phyloP scores from a whole-genome alignment of 2,113 vertebrate genomes.

The Sander vitreus region DNA sequence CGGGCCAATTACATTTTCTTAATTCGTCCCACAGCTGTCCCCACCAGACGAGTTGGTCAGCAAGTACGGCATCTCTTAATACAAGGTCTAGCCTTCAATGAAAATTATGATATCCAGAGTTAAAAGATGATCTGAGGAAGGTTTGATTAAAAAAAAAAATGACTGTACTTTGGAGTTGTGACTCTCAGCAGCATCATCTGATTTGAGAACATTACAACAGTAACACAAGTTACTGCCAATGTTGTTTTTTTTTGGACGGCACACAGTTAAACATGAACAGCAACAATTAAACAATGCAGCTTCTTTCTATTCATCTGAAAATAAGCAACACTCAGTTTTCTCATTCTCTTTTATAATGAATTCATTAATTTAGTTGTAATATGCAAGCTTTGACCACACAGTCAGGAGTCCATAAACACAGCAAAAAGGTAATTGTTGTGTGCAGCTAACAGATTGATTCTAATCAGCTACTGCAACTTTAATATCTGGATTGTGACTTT shows the following conservation, averaged over 20 bases:
- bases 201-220: slow-evolving; percentile 31
- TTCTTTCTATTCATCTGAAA: slow-evolving; percentile 27
- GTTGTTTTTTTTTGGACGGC: slow-evolving; percentile 23
- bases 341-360: slow-evolving; percentile 25
- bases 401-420: background rate
- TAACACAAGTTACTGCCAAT: slow-evolving; percentile 32
- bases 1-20: slow-evolving; percentile 30
- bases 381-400: slow-evolving; percentile 12
- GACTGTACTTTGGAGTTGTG: background rate
- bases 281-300: slow-evolving; percentile 15
- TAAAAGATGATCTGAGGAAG: slow-evolving; percentile 6
- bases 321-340: background rate
- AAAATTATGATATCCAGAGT: background rate
- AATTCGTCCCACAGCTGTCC: slow-evolving; percentile 39
- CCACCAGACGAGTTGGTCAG: background rate
- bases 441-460: background rate
- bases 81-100: background rate
- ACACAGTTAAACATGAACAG: slow-evolving; percentile 8
- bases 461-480: rapidly evolving
- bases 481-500: background rate
- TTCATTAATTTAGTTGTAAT: slow-evolving; percentile 33
- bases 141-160: background rate
- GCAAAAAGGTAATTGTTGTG: background rate
- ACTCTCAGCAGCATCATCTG: background rate
- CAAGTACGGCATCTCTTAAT: slow-evolving; percentile 1